phyloP scores from a whole-genome alignment of 2,797 vertebrate species.

The Paratrypauchen microcephalus region DNA sequence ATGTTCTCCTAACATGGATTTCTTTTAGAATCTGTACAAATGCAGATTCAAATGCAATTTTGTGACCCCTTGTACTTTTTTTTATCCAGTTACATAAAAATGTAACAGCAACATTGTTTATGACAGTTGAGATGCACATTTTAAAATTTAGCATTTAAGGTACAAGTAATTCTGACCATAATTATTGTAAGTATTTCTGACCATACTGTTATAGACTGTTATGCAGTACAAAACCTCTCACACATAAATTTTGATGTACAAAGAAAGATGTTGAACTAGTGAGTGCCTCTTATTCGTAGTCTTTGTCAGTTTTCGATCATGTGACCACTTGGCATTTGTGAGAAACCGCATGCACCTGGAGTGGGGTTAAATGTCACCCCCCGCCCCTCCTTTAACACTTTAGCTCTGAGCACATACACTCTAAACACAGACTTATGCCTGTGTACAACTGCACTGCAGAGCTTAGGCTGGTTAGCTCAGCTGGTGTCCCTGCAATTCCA shows the following conservation, averaged over 20 bases:
- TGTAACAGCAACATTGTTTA: too few species aligned
- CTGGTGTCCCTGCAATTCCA: constrained; percentile 54
- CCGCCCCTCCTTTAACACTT: constrained; percentile 23
- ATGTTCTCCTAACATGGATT: too few species aligned
- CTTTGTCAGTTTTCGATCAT: constrained; percentile 78
- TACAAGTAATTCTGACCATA: too few species aligned
- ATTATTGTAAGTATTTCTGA: too few species aligned
- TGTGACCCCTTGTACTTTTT: too few species aligned
- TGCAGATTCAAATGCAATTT: too few species aligned
- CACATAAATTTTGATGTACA: neutral
- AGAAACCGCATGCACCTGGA: constrained; percentile 91
- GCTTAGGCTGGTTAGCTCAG: constrained; percentile 56
- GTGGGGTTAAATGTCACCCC: constrained; percentile 85
- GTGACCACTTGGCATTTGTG: constrained; percentile 86
- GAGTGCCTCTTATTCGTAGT: constrained; percentile 57
- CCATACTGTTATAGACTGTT: too few species aligned
- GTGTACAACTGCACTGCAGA: constrained; percentile 23
- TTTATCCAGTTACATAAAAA: too few species aligned
- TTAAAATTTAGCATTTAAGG: too few species aligned
- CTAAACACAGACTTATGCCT: constrained; percentile 11
- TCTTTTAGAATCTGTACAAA: too few species aligned
- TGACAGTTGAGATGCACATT: too few species aligned
- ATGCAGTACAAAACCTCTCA: too few species aligned
- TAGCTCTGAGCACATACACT: constrained; percentile 3
- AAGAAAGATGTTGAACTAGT: neutral